A percentile compares a stretch with the other conserved stretches of the same genome.
phyloP scores from a whole-genome alignment of 2,113 vertebrate genomes.

The Eulemur rufifrons region DNA sequence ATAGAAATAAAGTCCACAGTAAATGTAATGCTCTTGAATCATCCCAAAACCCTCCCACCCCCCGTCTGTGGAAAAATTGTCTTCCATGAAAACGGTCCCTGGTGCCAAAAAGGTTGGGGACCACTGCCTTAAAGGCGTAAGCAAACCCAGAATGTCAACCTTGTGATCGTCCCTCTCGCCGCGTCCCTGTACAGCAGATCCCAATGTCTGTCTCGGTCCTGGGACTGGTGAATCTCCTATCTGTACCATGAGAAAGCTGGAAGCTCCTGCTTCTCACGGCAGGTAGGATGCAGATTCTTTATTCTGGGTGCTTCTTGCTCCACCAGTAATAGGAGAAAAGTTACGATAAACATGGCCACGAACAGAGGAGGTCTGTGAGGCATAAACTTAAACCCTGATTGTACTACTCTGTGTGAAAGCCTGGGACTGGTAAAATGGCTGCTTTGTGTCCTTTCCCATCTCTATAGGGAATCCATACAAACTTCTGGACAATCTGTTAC shows the following conservation, averaged over 20 bases:
- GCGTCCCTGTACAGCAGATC: too few species aligned
- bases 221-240: not conserved
- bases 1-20: too few species aligned
- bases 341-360: not conserved
- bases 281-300: not conserved
- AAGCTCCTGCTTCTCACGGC: constrained; percentile 4
- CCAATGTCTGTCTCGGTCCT: not conserved
- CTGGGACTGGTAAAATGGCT: constrained; percentile 41
- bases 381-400: constrained; percentile 55
- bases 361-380: constrained; percentile 58
- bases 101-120: too few species aligned
- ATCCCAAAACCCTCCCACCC: too few species aligned
- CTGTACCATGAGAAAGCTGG: not conserved
- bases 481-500: constrained; percentile 41
- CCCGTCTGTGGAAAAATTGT: too few species aligned
- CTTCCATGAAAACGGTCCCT: too few species aligned
- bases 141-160: not conserved
- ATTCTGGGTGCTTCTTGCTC: not conserved
- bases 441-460: constrained; percentile 57
- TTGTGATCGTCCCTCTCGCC: not conserved
- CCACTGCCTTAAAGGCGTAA: not conserved
- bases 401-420: constrained; percentile 41
- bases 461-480: constrained; percentile 55
- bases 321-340: not conserved
- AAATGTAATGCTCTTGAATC: too few species aligned